Evolutionary conservation across 64 coral and sea anemone species (phyloP), one percentile per base, ranked within the genome.

Genomic region (Astreopora myriophthalma): DNA sequence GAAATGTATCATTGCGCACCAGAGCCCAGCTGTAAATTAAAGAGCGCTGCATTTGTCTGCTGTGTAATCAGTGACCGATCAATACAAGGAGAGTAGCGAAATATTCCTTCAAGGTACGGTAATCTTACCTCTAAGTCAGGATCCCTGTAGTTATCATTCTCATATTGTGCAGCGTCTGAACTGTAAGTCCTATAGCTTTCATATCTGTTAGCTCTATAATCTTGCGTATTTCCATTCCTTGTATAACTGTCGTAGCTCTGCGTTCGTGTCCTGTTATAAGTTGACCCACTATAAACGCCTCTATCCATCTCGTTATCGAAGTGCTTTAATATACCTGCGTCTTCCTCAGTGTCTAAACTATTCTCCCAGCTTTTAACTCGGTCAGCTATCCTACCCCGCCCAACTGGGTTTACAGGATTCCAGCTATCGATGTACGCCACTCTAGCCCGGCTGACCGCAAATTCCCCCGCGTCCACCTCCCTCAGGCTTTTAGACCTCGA

Each of bases 401-500:
- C 79, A 8, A 63, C 57, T 0, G 79, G 57, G 34, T 83, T 83
- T 5, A 83, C 48, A 22, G 79, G 79, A 37, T 82, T 82, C 79
- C 79, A 82, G 57, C 79, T 82, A 37, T 82, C 79, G 37, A 82
- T 55, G 22, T 82, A 82, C 1, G 79, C 60, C 19, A 82, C 55
- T 5, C 79, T 52, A 63, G 79, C 79, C 33, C 19, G 30, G 52
- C 22, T 55, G 79, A 16, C 31, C 0, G 31, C 19, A 82, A 64
- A 65, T 11, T 82, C 79, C 3, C 79, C 52, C 57, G 79, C 7
- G 55, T 82, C 79, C 19, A 82, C 55, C 35, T 82, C 57, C 55
- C 31, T 82, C 5, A 82, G 79, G 79, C 79, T 82, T 64, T 82
- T 82, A 36, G 79, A 82, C 57, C 79, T 82, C 8, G 79, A 63